These are phyloP conservation scores for Hippopotamus amphibius DNA, from an alignment of 2,113 vertebrate species.

Conservation along the genomic window DNA sequence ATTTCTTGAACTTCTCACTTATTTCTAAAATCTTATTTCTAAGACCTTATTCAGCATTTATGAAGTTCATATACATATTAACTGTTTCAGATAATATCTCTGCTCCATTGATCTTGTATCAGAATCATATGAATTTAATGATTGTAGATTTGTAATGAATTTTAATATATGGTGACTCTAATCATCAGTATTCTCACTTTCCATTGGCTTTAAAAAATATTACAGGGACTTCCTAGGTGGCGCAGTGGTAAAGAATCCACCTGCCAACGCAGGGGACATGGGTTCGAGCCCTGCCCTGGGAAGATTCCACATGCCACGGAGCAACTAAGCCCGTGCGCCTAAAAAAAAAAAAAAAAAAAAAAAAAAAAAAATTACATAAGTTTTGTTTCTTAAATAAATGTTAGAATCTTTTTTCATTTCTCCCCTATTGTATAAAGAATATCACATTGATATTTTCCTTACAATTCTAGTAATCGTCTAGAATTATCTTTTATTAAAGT, in stretches of 20 bases:
- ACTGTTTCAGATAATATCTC: background rate
- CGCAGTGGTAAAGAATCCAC: too few species aligned
- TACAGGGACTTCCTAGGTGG: too few species aligned
- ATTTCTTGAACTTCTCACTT: background rate
- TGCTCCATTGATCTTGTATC: background rate
- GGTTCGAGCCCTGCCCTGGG: too few species aligned
- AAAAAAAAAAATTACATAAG: too few species aligned
- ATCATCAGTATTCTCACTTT: background rate
- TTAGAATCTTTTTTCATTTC: background rate
- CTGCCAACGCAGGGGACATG: too few species aligned
- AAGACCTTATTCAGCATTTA: background rate
- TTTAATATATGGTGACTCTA: background rate
- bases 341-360: too few species aligned
- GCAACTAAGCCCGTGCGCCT: too few species aligned
- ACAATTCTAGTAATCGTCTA: background rate
- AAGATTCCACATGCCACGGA: too few species aligned
- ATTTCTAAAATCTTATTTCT: background rate
- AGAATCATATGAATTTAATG: conserved; percentile 6
- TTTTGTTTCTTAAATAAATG: background rate
- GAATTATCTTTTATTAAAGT: conserved; percentile 8
- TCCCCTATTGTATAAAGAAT: background rate
- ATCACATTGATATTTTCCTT: conserved; percentile 33
- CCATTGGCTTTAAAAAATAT: background rate
- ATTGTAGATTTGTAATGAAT: background rate
- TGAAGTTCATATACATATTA: background rate